Conservation (phyloP, 2,113 vertebrate genomes). For the Albula glossodonta region DNA sequence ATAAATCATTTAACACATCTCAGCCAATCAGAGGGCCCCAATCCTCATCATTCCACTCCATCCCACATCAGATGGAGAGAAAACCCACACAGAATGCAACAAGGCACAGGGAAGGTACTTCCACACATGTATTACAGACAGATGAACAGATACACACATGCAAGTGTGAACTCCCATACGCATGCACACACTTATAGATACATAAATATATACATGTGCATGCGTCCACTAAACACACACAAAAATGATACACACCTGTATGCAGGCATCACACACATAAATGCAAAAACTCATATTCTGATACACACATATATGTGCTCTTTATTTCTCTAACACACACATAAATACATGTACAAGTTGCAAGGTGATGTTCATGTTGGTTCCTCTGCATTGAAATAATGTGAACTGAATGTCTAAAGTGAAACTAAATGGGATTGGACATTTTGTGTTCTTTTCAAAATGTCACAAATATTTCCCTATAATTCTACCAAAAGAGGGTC, state of each 20-base stretch:
- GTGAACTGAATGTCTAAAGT: neutral
- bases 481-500: neutral
- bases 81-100: slow-evolving; percentile 18
- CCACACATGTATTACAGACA: slow-evolving; percentile 10
- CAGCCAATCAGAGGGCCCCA: slow-evolving; percentile 42
- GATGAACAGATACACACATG: slow-evolving; percentile 2
- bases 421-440: neutral
- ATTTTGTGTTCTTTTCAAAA: neutral
- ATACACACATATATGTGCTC: neutral
- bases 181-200: slow-evolving; percentile 10
- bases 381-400: neutral
- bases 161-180: slow-evolving; percentile 9
- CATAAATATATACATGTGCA: slow-evolving; percentile 17
- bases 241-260: neutral
- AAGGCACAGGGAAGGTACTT: slow-evolving; percentile 29
- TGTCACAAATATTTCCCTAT: neutral
- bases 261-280: neutral
- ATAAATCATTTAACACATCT: slow-evolving; percentile 47
- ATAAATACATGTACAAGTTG: neutral
- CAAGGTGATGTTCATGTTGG: neutral
- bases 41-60: slow-evolving; percentile 45
- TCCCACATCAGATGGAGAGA: slow-evolving; percentile 28
- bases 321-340: neutral
- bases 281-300: neutral
- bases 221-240: slow-evolving; percentile 3